A percentile compares a stretch with the other conserved stretches of the same genome.
phyloP scores from a whole-genome alignment of 2,797 vertebrate genomes.

The Chromobotia macracanthus region DNA sequence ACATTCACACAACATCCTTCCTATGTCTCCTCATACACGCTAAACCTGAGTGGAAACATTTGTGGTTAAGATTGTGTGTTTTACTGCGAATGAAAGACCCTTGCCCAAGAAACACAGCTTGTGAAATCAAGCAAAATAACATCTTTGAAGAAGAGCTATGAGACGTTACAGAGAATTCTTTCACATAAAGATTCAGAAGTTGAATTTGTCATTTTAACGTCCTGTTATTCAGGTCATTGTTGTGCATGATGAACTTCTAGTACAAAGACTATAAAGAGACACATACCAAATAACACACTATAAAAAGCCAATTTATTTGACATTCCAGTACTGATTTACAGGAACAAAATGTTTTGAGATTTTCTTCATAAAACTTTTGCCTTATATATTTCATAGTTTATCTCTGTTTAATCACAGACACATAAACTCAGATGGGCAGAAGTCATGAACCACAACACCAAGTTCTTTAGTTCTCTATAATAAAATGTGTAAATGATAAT shows the following conservation, averaged over 20 bases:
- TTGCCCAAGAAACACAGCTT: neutral
- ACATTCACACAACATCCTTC: too few relatives aligned
- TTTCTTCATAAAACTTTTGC: too few relatives aligned
- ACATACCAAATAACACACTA: too few relatives aligned
- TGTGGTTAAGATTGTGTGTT: neutral
- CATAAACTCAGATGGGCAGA: neutral
- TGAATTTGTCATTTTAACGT: neutral
- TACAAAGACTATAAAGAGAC: neutral
- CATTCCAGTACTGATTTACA: too few relatives aligned
- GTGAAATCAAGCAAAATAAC: too few relatives aligned
- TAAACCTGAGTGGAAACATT: neutral
- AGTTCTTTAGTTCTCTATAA: neutral
- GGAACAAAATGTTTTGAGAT: too few relatives aligned
- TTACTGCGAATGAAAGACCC: neutral
- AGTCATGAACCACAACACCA: neutral
- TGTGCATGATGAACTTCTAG: neutral
- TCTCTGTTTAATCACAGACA: too few relatives aligned
- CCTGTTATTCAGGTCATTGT: neutral
- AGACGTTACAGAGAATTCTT: too few relatives aligned
- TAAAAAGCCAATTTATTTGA: too few relatives aligned
- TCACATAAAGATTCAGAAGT: too few relatives aligned
- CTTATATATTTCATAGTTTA: too few relatives aligned
- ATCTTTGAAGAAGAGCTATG: too few relatives aligned
- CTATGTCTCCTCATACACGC: neutral
- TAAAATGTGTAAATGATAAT: neutral